A percentile compares a stretch with the other conserved stretches of the same genome.
Evolutionary conservation across 2,113 vertebrate species (phyloP).

Genomic region (Siphamia tubifer): DNA sequence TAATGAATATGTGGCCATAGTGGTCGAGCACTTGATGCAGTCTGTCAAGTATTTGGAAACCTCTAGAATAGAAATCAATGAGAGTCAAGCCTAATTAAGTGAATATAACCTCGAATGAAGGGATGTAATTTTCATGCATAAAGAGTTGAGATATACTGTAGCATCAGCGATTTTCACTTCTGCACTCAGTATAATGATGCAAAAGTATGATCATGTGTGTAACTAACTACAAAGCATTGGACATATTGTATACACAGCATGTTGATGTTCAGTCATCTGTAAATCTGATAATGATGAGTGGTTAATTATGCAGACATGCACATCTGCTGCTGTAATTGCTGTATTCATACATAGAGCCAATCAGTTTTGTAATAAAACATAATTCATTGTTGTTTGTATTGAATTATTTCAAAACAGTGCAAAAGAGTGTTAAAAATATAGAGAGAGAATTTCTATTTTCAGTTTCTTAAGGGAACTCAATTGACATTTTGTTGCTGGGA

Average conservation of each 20-base stretch:
- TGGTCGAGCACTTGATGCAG: constrained; percentile 31
- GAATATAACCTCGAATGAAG: constrained; percentile 17
- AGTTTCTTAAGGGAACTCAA: too few relatives aligned
- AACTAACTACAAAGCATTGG: neutral
- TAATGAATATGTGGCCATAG: constrained; percentile 35
- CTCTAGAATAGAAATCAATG: constrained; percentile 26
- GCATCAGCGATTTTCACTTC: neutral
- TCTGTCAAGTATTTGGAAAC: constrained; percentile 38
- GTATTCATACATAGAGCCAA: neutral
- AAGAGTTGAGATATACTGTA: neutral
- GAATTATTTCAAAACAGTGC: too few relatives aligned
- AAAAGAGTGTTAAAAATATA: neutral
- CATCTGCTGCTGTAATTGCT: constrained; percentile 8
- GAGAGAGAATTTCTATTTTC: too few relatives aligned
- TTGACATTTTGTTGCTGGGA: too few relatives aligned
- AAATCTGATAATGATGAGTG: neutral
- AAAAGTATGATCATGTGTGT: neutral
- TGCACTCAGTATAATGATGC: neutral
- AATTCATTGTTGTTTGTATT: neutral
- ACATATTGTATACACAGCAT: neutral
- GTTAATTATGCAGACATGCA: constrained; percentile 3
- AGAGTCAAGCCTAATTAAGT: constrained; percentile 34
- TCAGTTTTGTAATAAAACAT: neutral
- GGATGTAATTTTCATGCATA: constrained; percentile 5
- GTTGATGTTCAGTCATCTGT: neutral